Percentiles rank a stretch among this genome's conserved stretches.
These are phyloP conservation scores for western clawed frog (Xenopus tropicalis) DNA, from an alignment of 2,113 vertebrate species.

Conservation along the genomic window DNA sequence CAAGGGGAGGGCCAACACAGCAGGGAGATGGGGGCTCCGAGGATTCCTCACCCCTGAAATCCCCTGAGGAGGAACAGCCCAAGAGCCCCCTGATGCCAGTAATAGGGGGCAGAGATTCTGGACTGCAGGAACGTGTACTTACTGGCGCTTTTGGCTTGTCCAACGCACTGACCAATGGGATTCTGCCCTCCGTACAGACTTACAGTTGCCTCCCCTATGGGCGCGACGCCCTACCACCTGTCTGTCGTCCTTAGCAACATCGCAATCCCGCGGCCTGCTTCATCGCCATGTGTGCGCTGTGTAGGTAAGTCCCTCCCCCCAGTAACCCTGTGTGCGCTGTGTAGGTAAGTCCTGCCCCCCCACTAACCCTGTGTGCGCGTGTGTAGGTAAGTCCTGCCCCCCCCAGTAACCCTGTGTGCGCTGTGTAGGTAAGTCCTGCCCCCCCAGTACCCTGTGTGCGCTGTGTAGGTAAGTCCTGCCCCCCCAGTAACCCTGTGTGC, in stretches of 20 bases:
- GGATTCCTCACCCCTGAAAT: conserved; percentile 62
- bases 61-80: conserved; percentile 37
- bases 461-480: no score
- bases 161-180: conserved; percentile 81
- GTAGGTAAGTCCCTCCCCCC: conserved; percentile 66
- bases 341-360: no score
- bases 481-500: no score
- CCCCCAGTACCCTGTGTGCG: no score
- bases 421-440: no score
- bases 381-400: no score
- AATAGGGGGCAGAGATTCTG: conserved; percentile 51
- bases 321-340: no score
- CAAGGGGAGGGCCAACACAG: not conserved
- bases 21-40: conserved; percentile 43
- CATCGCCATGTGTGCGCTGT: conserved; percentile 76
- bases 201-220: conserved; percentile 83
- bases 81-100: conserved; percentile 8
- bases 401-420: no score
- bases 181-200: conserved; percentile 81
- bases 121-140: conserved; percentile 66
- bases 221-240: conserved; percentile 75
- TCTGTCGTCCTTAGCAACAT: conserved; percentile 82
- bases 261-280: conserved; percentile 82
- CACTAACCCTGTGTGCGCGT: no score
- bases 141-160: conserved; percentile 71